These are phyloP conservation scores for Caranx melampygus DNA, from an alignment of 2,113 vertebrate genomes.

Conservation along the genomic window DNA sequence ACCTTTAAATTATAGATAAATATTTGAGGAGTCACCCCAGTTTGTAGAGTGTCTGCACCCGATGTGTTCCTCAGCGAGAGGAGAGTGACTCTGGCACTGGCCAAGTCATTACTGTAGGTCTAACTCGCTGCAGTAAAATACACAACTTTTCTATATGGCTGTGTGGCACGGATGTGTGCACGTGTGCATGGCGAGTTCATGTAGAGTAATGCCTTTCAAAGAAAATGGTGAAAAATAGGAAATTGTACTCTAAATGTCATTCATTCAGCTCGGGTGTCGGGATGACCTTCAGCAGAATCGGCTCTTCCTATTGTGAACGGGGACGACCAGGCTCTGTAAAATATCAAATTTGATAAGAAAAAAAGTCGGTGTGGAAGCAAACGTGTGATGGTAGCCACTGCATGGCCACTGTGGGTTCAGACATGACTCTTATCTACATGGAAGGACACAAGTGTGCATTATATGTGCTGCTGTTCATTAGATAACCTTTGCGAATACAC, in stretches of 20 bases:
- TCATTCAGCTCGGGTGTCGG: conserved; percentile 83
- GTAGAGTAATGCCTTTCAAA: conserved; percentile 73
- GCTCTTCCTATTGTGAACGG: conserved; percentile 79
- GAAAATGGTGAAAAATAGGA: conserved; percentile 80
- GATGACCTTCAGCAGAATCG: conserved; percentile 86
- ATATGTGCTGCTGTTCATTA: conserved; percentile 14
- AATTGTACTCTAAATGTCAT: conserved; percentile 87
- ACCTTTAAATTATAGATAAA: conserved; percentile 2
- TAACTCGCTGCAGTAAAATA: conserved; percentile 57
- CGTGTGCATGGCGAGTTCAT: conserved; percentile 27
- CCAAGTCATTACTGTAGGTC: conserved; percentile 60
- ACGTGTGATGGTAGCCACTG: conserved; percentile 37
- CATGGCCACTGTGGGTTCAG: conserved; percentile 36
- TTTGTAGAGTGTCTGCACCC: background rate
- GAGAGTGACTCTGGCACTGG: conserved; percentile 43
- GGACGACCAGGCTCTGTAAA: conserved; percentile 75
- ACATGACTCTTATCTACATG: conserved; percentile 31
- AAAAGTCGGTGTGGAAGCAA: conserved; percentile 57
- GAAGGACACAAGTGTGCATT: conserved; percentile 8
- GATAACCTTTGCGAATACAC: conserved; percentile 26
- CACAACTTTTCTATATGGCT: conserved; percentile 39
- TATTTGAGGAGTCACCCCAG: background rate
- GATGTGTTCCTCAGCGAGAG: conserved; percentile 45
- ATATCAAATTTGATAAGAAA: conserved; percentile 85
- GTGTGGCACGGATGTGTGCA: background rate